Percentiles rank a stretch among this genome's conserved stretches.
These are phyloP conservation scores for Hestina assimilis DNA, from an alignment of 1,140 invertebrate genomes.

Conservation along the genomic window DNA sequence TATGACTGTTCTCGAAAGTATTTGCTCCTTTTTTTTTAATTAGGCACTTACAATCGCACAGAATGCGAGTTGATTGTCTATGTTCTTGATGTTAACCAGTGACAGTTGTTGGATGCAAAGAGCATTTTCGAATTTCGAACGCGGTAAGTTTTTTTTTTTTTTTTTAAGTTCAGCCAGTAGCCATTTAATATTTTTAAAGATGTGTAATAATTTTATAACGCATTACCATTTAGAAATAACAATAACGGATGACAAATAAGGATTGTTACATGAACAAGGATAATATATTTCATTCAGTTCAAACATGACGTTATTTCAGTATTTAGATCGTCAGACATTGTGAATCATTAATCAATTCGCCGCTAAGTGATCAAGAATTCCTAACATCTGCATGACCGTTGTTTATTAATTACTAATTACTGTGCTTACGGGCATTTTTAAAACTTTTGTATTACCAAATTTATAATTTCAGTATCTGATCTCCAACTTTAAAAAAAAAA, in stretches of 20 bases:
- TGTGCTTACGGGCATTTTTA: too few relatives aligned
- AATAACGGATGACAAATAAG: background rate
- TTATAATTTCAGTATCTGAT: too few relatives aligned
- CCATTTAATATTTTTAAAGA: background rate
- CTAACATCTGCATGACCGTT: slow-evolving; percentile 22
- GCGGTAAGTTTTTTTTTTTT: slow-evolving; percentile 38
- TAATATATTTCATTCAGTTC: slow-evolving; percentile 36
- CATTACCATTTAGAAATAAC: background rate
- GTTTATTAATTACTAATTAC: slow-evolving; percentile 9
- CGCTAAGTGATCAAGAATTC: slow-evolving; percentile 46
- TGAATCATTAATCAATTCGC: slow-evolving; percentile 60
- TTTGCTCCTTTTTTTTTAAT: background rate
- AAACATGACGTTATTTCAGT: slow-evolving; percentile 46
- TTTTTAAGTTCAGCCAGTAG: background rate
- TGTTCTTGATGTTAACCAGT: slow-evolving; percentile 57
- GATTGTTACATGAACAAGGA: slow-evolving; percentile 26
- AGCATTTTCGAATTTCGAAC: slow-evolving; percentile 30
- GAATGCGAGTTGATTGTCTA: slow-evolving; percentile 8
- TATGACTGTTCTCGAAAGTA: slow-evolving; percentile 1
- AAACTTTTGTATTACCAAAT: too few relatives aligned
- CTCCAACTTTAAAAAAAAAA: too few relatives aligned
- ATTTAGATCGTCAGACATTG: slow-evolving; percentile 51
- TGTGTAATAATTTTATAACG: background rate
- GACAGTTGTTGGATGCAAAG: slow-evolving; percentile 54
- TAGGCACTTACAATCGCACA: slow-evolving; percentile 3